Percentiles rank a stretch among this genome's conserved stretches.
Conservation (phyloP, 2,113 vertebrate species). For the Camelus dromedarius region DNA sequence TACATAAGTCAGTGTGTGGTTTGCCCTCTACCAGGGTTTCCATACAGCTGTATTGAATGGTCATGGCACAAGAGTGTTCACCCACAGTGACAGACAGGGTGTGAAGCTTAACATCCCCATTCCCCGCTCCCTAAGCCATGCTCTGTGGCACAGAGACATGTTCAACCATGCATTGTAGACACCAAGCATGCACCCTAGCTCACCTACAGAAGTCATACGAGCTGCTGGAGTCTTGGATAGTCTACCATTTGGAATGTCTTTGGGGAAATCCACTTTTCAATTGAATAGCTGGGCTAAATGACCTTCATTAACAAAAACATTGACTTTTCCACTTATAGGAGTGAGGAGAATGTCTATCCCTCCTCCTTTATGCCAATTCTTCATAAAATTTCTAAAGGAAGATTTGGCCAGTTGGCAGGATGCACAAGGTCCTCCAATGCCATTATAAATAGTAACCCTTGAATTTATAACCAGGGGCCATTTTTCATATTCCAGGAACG, state of each 20-base stretch:
- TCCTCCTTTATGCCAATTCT: not conserved
- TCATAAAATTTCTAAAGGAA: constrained; percentile 42
- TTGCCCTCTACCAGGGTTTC: not conserved
- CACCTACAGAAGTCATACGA: not conserved
- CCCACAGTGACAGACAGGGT: too few species aligned
- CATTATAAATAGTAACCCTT: not conserved
- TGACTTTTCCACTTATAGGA: not conserved
- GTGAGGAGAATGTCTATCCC: not conserved
- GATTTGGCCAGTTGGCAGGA: not conserved
- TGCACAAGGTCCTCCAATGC: not conserved
- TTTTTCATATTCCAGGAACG: constrained; percentile 24
- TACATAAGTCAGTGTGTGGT: not conserved
- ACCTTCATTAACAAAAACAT: not conserved
- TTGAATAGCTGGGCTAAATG: not conserved
- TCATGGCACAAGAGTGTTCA: not conserved
- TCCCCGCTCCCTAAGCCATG: not conserved
- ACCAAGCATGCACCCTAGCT: not conserved
- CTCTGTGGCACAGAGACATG: not conserved
- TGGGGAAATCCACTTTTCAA: not conserved
- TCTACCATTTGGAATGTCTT: not conserved
- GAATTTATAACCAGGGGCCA: constrained; percentile 43
- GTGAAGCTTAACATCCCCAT: not conserved
- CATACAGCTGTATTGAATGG: not conserved
- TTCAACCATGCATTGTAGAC: not conserved
- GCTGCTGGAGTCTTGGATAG: not conserved